Percentiles rank a stretch among this genome's conserved stretches.
phyloP scores from a whole-genome alignment of 2,797 vertebrate species.

The Girardinus metallicus region DNA sequence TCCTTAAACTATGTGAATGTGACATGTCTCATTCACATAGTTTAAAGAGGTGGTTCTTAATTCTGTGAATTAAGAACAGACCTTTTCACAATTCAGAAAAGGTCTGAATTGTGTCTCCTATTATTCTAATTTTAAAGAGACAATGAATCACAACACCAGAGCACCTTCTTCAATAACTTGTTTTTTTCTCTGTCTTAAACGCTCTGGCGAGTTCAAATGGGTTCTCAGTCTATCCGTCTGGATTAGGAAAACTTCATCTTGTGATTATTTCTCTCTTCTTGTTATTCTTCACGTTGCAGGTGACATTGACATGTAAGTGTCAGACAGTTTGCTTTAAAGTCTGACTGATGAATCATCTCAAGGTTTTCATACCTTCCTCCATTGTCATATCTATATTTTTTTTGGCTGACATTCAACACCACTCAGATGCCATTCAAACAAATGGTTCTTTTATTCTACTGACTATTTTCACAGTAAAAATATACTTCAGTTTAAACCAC shows the following conservation, averaged over 20 bases:
- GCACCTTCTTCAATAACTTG: not conserved
- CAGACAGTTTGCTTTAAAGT: not conserved
- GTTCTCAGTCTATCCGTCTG: not conserved
- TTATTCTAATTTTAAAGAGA: not conserved
- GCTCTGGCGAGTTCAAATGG: not conserved
- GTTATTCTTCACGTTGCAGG: not conserved
- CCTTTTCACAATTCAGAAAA: too few species aligned
- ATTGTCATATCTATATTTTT: not conserved
- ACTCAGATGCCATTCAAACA: not conserved
- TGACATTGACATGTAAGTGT: not conserved
- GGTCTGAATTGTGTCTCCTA: not conserved
- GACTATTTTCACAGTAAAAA: not conserved
- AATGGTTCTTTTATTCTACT: not conserved
- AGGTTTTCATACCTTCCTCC: not conserved
- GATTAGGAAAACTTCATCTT: not conserved
- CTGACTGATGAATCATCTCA: conserved; percentile 7
- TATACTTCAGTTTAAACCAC: not conserved
- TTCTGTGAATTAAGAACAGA: too few species aligned
- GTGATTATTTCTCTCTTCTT: not conserved
- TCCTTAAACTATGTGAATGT: too few species aligned
- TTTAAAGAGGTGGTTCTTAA: not conserved
- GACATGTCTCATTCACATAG: not conserved
- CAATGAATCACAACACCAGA: not conserved
- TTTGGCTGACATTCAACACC: not conserved
- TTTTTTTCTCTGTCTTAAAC: not conserved